phyloP scores from a whole-genome alignment of 2,113 vertebrate species.

The Pachypanchax playfairii region DNA sequence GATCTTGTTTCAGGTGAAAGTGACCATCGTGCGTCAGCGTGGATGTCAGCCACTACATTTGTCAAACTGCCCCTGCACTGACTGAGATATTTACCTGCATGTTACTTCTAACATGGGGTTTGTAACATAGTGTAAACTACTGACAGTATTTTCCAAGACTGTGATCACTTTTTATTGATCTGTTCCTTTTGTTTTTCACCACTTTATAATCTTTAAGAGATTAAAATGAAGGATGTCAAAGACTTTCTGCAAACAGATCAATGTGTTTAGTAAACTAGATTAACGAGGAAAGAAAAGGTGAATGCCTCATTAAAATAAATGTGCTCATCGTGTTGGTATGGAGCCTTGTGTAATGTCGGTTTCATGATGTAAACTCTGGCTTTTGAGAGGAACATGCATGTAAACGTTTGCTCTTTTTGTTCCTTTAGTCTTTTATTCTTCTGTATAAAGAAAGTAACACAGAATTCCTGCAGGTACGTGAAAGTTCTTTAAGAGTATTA shows the following conservation, averaged over 20 bases:
- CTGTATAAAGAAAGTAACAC: too few species aligned
- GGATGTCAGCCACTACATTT: constrained; percentile 78
- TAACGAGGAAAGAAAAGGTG: too few species aligned
- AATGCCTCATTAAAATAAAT: background rate
- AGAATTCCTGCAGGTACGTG: too few species aligned
- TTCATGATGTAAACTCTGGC: background rate
- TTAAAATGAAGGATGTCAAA: constrained; percentile 10
- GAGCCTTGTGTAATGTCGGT: background rate
- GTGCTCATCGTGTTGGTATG: constrained; percentile 21
- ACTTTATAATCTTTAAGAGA: background rate
- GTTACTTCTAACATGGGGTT: background rate
- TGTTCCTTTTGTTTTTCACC: background rate
- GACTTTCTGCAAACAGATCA: background rate
- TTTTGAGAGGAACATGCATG: background rate
- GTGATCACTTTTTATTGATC: constrained; percentile 1
- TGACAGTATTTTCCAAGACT: constrained; percentile 29
- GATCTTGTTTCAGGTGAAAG: constrained; percentile 79
- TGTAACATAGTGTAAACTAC: background rate
- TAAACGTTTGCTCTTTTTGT: too few species aligned
- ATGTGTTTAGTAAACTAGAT: too few species aligned
- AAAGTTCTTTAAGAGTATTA: background rate
- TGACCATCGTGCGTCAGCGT: constrained; percentile 82
- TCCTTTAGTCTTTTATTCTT: too few species aligned
- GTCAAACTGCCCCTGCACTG: constrained; percentile 37
- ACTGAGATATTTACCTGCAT: background rate